Evolutionary conservation across 1,140 invertebrate species (phyloP), one percentile per base, ranked within the genome.

Genomic region (Drosophila pseudoobscura): DNA sequence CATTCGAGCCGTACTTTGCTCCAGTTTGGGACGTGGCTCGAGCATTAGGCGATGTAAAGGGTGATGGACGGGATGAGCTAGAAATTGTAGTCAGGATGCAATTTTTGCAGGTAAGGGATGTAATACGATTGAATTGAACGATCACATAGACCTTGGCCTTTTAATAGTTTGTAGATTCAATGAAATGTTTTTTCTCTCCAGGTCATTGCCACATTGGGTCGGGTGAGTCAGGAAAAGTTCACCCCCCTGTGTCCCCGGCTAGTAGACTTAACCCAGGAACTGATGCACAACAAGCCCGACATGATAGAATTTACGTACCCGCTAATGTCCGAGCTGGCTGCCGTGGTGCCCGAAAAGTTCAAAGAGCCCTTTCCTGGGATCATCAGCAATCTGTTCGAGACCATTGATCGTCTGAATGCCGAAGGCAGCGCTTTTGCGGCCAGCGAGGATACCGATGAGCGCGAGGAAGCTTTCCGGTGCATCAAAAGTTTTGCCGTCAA

Each of bases 21-120:
- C 29, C 13, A 3, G 56, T 64, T 6, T 9, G 70, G 2, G 35
- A 8, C 0, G 6, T 58, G 1, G 8, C 43, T 0, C 4, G 45
- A 45, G 59, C 50, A 0, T 29, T 75, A 13, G 13, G 3, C 63
- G 5, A 29, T 26, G 6, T 35, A 59, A 0, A 6, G 20, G 0
- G 11, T 50, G 2, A 39, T 13, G 15, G 46, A 0, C 50, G 71
- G 3, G 55, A 71, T 6, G 11, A 60, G 0, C 1, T 71, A 17
- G 11, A 5, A 39, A 39, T 5, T 13, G 2, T 60, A 6, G 17
- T 75, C 6, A 20, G 71, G 2, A 49, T 54, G 0, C 54, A 75
- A 5, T 49, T 59, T 1, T 45, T 75, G 5, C 65, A 70, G 49
- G 71, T 74, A 3, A 39, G 54, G 13, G n/a, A 6, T 47, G 0